phyloP scores from a whole-genome alignment of 2,888 invertebrate genomes.

The Timema podura region DNA sequence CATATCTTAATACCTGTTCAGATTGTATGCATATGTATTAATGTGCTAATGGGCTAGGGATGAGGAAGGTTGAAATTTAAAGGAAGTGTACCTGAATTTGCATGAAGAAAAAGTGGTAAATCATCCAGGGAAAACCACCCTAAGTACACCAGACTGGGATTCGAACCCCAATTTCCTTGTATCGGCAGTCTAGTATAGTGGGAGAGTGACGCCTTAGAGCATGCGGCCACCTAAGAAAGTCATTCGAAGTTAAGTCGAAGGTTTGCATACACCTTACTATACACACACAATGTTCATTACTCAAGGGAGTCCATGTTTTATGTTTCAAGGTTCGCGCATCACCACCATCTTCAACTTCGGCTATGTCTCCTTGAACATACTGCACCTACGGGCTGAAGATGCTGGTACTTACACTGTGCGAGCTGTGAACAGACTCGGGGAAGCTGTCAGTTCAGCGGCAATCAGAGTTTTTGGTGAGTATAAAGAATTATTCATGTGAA shows the following conservation, averaged over 20 bases:
- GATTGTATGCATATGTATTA: no score
- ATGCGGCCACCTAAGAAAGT: background rate
- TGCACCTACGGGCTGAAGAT: conserved; percentile 98
- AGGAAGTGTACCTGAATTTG: no score
- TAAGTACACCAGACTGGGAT: no score
- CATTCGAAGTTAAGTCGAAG: background rate
- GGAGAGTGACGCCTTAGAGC: no score
- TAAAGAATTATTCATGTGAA: no score
- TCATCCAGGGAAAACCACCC: no score
- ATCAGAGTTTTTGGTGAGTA: conserved; percentile 62
- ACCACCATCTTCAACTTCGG: conserved; percentile 98
- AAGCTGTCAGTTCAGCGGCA: conserved; percentile 79
- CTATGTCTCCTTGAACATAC: conserved; percentile 96
- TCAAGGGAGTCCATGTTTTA: conserved; percentile 1
- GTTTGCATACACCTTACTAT: background rate
- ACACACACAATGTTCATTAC: background rate
- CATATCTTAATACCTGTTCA: no score
- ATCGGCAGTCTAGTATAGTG: background rate
- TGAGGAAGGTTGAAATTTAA: no score
- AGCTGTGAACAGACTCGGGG: conserved; percentile 86
- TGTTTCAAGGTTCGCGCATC: conserved; percentile 69
- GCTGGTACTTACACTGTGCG: conserved; percentile 90
- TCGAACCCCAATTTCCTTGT: no score
- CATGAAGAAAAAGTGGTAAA: no score
- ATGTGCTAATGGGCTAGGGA: no score